Base-by-base conservation (phyloP, 2,113 vertebrate species). In the Phocoena phocoena region DNA sequence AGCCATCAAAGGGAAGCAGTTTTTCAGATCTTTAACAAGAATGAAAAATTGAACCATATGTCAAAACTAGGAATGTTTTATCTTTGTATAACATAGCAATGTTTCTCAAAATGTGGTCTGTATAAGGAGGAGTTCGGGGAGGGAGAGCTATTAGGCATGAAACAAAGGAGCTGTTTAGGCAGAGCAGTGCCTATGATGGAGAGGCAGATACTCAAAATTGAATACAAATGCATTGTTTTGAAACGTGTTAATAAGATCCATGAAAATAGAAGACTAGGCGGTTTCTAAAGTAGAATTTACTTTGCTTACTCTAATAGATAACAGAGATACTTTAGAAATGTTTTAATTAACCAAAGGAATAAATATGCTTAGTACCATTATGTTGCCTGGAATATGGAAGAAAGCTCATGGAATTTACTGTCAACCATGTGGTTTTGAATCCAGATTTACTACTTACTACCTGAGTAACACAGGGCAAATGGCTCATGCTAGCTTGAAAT, bases 1-100 rank as follows among this genome's bases (percentile, higher is more conserved):
- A 81, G 26, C 60, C 63, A 97, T 97, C 92, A 97, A 97, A 96
- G 65, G 87, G 63, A 97, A 92, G 71, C 25, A 67, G 65, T 65
- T 83, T 91, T 97, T 93, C 71, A 97, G 89, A 97, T 97, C 44
- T 96, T 96, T 97, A 97, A 97, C 84, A 96, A 79, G 89, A 93
- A 88, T 93, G 74, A 95, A 95, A 97, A 96, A 95, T 60, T 95
- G 89, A 97, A 81, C 63, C 70, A 60, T 92, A 84, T 95, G 93
- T 97, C 95, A 97, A 96, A 97, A 96, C 81, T 50, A 76, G 14
- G 18, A 44, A 84, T 81, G 14, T 58, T 90, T 92, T 95, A 70
- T 90, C 58, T 95, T 88, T 73, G 38, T 55, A 12, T 73, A 88
- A 60, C 20, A 73, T 4, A 82, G 26, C 4, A 55, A 5, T 62